A percentile compares a stretch with the other conserved stretches of the same genome.
Evolutionary conservation across 2,113 vertebrate genomes (phyloP).

Genomic region (Falcunculus frontatus): DNA sequence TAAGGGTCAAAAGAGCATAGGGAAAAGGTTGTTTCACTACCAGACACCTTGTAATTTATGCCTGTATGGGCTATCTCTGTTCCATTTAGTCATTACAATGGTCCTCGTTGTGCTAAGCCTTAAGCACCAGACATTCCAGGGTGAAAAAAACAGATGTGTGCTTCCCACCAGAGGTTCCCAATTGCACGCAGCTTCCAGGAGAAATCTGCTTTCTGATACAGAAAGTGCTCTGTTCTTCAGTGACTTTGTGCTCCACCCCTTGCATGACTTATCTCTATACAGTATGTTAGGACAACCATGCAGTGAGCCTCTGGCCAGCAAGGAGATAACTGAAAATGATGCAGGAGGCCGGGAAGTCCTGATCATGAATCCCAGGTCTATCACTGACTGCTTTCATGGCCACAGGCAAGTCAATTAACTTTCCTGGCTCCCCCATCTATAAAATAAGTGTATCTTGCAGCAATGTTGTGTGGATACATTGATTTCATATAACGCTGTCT

Average conservation of each 20-base stretch:
- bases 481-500: not conserved
- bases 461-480: not conserved
- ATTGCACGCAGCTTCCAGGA: constrained; percentile 41
- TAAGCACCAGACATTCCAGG: constrained; percentile 66
- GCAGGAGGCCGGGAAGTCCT: constrained; percentile 34
- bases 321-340: not conserved
- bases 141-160: constrained; percentile 38
- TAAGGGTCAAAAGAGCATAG: constrained; percentile 17
- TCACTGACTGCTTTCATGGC: constrained; percentile 14
- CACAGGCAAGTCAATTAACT: not conserved
- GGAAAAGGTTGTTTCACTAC: constrained; percentile 7
- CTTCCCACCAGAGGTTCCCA: constrained; percentile 51
- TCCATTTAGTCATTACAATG: constrained; percentile 54
- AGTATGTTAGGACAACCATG: not conserved
- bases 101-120: constrained; percentile 62
- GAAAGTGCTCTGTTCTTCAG: constrained; percentile 31
- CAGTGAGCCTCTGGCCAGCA: constrained; percentile 39
- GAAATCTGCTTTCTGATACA: constrained; percentile 57
- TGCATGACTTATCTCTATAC: constrained; percentile 56
- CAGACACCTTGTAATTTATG: constrained; percentile 62
- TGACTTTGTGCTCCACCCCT: constrained; percentile 57
- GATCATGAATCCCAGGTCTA: constrained; percentile 5
- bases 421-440: not conserved
- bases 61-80: constrained; percentile 49
- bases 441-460: not conserved